A percentile compares a stretch with the other conserved stretches of the same genome.
phyloP scores from a whole-genome alignment of 2,888 invertebrate genomes.

The Rugalucina vietnamica region DNA sequence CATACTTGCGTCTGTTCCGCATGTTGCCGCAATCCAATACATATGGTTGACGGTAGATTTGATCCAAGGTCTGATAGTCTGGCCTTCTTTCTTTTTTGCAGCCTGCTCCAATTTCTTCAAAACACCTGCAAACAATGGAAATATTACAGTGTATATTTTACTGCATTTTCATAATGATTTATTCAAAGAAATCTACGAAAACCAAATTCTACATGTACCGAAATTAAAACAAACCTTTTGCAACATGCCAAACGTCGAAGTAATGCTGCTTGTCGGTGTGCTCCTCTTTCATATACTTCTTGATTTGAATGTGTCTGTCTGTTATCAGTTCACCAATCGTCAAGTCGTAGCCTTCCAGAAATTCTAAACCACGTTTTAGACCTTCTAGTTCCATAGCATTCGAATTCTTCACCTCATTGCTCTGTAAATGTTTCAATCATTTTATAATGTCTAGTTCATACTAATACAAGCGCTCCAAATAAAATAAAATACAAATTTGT shows the following conservation, averaged over 20 bases:
- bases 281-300: slow-evolving; percentile 34
- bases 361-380: background rate
- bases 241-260: slow-evolving; percentile 47
- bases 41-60: background rate
- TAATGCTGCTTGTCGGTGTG: slow-evolving; percentile 20
- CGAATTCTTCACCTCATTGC: background rate
- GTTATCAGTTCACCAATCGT: slow-evolving; percentile 10
- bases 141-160: background rate
- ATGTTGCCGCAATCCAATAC: background rate
- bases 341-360: background rate
- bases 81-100: background rate
- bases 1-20: background rate
- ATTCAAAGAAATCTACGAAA: background rate
- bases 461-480: too few species aligned
- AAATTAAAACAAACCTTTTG: slow-evolving; percentile 35
- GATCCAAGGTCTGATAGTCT: background rate
- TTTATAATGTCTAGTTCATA: too few species aligned
- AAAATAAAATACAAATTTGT: too few species aligned
- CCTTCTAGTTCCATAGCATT: background rate
- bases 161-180: background rate
- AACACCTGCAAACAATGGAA: background rate
- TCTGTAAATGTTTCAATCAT: too few species aligned
- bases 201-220: background rate
- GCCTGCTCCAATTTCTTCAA: background rate
- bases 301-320: slow-evolving; percentile 29